phyloP scores from a whole-genome alignment of 1,140 invertebrate genomes.

The Atopsyche davidsoni region DNA sequence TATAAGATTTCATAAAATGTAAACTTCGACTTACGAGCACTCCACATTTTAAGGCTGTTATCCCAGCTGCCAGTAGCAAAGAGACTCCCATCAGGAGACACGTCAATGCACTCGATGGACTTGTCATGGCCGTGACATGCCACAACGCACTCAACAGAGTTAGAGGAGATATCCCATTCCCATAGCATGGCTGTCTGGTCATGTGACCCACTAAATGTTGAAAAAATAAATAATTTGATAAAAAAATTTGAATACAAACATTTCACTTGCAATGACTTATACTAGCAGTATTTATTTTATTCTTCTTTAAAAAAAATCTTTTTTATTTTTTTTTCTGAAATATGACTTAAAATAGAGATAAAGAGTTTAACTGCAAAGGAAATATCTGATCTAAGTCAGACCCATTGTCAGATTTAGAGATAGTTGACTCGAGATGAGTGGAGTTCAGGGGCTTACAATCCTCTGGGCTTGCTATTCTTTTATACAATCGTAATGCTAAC shows the following conservation, averaged over 20 bases:
- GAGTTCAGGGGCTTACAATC: too few species aligned
- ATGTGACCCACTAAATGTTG: constrained; percentile 68
- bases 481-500: too few species aligned
- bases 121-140: constrained; percentile 84
- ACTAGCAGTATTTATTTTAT: too few species aligned
- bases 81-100: constrained; percentile 56
- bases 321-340: not conserved
- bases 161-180: constrained; percentile 74
- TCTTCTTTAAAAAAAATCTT: too few species aligned
- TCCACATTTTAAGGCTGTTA: constrained; percentile 73
- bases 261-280: constrained; percentile 15
- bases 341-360: constrained; percentile 3
- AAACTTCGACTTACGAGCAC: constrained; percentile 50
- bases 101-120: constrained; percentile 77
- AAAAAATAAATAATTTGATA: too few species aligned
- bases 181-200: constrained; percentile 90
- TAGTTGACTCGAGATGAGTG: too few species aligned
- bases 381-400: too few species aligned
- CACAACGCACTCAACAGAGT: constrained; percentile 74
- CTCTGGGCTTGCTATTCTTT: too few species aligned
- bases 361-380: too few species aligned
- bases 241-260: constrained; percentile 7
- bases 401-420: too few species aligned
- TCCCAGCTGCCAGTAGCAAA: constrained; percentile 95
- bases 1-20: constrained; percentile 17